Conservation (phyloP, 2,888 invertebrate genomes). For the Bugulina stolonifera region DNA sequence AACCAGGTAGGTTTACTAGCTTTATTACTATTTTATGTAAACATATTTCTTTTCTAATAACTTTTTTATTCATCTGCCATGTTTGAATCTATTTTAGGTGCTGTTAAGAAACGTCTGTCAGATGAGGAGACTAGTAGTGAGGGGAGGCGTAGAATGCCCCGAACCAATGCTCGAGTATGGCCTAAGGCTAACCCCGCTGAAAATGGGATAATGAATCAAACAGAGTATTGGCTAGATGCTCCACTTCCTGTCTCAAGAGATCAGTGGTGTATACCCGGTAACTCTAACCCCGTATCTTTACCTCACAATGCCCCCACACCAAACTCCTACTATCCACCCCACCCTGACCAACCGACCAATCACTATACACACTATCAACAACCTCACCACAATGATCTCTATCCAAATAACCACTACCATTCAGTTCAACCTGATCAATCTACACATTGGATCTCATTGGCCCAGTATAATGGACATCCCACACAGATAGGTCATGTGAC, state of each 20-base stretch:
- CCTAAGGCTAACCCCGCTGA: background rate
- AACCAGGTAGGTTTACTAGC: background rate
- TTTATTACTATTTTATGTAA: background rate
- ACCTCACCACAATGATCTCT: background rate
- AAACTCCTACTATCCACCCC: background rate
- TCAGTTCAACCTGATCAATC: background rate
- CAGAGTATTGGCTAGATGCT: background rate
- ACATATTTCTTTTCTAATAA: background rate
- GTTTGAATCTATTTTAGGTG: background rate
- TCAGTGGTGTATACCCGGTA: conserved; percentile 1
- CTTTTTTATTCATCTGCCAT: background rate
- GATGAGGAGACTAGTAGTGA: conserved; percentile 27
- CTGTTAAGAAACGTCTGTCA: conserved; percentile 3
- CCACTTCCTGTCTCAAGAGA: background rate
- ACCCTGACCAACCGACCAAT: background rate
- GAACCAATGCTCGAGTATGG: conserved; percentile 24
- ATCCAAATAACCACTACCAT: background rate
- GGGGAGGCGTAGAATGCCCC: conserved; percentile 25
- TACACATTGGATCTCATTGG: background rate
- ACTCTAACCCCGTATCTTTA: background rate
- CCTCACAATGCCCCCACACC: conserved; percentile 1
- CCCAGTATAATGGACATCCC: conserved; percentile 22
- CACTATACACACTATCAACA: background rate
- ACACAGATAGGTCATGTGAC: conserved; percentile 7
- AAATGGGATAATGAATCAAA: background rate